A percentile compares a stretch with the other conserved stretches of the same genome.
These are phyloP conservation scores for Dendrolimus punctatus DNA, from an alignment of 1,140 invertebrate genomes.

Conservation along the genomic window DNA sequence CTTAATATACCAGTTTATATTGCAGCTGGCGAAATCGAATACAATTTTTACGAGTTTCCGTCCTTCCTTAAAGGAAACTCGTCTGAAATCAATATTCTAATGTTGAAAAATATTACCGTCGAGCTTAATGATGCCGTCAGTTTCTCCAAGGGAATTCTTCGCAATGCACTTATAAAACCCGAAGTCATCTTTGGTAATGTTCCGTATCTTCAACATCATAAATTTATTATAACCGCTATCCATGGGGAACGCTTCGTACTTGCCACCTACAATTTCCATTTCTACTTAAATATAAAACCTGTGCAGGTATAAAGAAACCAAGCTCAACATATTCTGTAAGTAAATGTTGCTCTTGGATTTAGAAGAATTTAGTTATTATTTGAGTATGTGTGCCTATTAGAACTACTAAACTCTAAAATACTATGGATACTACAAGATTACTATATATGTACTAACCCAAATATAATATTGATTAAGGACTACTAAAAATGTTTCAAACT, in stretches of 20 bases:
- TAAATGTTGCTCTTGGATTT: too few relatives aligned
- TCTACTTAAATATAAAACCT: slow-evolving; percentile 70
- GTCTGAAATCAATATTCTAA: slow-evolving; percentile 15
- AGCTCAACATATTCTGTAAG: too few relatives aligned
- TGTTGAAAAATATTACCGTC: slow-evolving; percentile 60
- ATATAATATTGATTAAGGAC: too few relatives aligned
- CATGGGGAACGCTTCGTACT: slow-evolving; percentile 71
- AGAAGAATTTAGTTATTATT: too few relatives aligned
- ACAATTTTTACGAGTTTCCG: neutral
- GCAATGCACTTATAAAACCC: slow-evolving; percentile 75
- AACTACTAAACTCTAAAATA: too few relatives aligned
- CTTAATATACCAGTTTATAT: too few relatives aligned
- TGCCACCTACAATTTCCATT: slow-evolving; percentile 73
- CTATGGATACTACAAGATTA: too few relatives aligned
- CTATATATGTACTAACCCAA: too few relatives aligned
- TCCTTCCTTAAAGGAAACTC: slow-evolving; percentile 2
- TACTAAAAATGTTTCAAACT: too few relatives aligned
- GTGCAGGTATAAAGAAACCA: slow-evolving; percentile 9
- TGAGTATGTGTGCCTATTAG: too few relatives aligned
- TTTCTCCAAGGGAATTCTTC: slow-evolving; percentile 74
- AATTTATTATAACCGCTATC: slow-evolving; percentile 73
- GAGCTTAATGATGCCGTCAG: slow-evolving; percentile 73
- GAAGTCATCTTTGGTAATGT: slow-evolving; percentile 72
- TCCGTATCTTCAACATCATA: slow-evolving; percentile 73
- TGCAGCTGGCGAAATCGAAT: too few relatives aligned